A percentile compares a stretch with the other conserved stretches of the same genome.
These are phyloP conservation scores for Neodiprion lecontei DNA, from an alignment of 1,140 invertebrate species.

Conservation along the genomic window DNA sequence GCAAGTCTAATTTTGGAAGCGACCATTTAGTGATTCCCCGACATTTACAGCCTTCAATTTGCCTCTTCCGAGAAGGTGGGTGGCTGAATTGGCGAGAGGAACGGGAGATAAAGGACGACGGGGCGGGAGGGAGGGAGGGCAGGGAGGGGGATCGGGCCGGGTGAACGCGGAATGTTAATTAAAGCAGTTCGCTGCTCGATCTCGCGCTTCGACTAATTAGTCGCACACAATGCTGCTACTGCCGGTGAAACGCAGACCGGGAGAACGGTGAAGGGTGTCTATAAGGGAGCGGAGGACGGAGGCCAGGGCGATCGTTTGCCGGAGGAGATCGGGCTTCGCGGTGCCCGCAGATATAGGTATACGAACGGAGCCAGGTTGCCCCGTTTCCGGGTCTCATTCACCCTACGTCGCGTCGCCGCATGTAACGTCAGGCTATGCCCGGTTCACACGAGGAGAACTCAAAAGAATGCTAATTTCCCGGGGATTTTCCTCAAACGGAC, in stretches of 20 bases:
- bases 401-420: not conserved
- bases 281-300: conserved; percentile 10
- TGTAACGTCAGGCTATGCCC: not conserved
- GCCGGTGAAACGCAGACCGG: conserved; percentile 24
- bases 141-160: conserved; percentile 19
- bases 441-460: conserved; percentile 2
- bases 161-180: conserved; percentile 61
- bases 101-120: conserved; percentile 12
- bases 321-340: too few relatives aligned
- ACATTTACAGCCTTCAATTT: conserved; percentile 61
- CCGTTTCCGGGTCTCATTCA: not conserved
- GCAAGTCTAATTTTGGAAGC: conserved; percentile 15
- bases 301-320: conserved; percentile 36
- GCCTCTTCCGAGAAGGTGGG: conserved; percentile 48
- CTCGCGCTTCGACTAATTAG: conserved; percentile 61
- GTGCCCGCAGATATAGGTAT: not conserved
- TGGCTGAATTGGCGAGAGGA: conserved; percentile 29
- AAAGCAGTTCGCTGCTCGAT: conserved; percentile 60
- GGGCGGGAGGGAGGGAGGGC: not conserved
- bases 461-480: conserved; percentile 56
- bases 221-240: conserved; percentile 53
- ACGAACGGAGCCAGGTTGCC: not conserved
- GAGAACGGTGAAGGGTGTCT: conserved; percentile 22
- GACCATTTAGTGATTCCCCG: conserved; percentile 30
- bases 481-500: conserved; percentile 31